Evolutionary conservation across 2,888 invertebrate species (phyloP).

Genomic region (Lordiphosa andalusiaca): DNA sequence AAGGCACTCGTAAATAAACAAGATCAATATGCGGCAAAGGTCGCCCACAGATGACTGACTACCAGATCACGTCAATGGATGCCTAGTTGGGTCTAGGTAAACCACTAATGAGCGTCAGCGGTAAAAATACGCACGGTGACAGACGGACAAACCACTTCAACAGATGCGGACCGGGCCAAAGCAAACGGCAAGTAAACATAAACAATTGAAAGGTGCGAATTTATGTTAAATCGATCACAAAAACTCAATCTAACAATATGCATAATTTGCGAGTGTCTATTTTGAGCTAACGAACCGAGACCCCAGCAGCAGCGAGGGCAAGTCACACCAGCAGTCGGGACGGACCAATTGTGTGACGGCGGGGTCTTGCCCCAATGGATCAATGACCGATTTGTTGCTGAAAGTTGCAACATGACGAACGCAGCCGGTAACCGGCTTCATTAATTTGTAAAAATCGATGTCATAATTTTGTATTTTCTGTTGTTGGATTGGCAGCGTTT

Average conservation of each 20-base stretch:
- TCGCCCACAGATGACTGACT: conserved; percentile 46
- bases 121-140: conserved; percentile 40
- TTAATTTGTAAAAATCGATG: conserved; percentile 25
- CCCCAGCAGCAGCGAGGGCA: conserved; percentile 49
- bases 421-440: conserved; percentile 10
- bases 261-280: conserved; percentile 12
- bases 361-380: conserved; percentile 29
- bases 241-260: conserved; percentile 22
- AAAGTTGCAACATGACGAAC: conserved; percentile 27
- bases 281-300: conserved; percentile 37
- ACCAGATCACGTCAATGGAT: conserved; percentile 50
- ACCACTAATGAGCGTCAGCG: conserved; percentile 62
- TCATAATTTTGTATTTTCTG: conserved; percentile 48
- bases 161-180: conserved; percentile 21
- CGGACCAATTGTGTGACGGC: too few relatives aligned
- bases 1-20: conserved; percentile 44
- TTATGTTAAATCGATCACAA: conserved; percentile 60
- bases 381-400: conserved; percentile 47
- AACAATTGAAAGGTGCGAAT: conserved; percentile 68
- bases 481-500: conserved; percentile 50
- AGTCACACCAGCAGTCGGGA: neutral
- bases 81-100: conserved; percentile 76
- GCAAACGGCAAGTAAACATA: conserved; percentile 36
- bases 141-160: conserved; percentile 22
- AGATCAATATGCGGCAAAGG: conserved; percentile 63